Evolutionary conservation across 2,113 vertebrate genomes (phyloP).

Genomic region (Crypturellus undulatus): DNA sequence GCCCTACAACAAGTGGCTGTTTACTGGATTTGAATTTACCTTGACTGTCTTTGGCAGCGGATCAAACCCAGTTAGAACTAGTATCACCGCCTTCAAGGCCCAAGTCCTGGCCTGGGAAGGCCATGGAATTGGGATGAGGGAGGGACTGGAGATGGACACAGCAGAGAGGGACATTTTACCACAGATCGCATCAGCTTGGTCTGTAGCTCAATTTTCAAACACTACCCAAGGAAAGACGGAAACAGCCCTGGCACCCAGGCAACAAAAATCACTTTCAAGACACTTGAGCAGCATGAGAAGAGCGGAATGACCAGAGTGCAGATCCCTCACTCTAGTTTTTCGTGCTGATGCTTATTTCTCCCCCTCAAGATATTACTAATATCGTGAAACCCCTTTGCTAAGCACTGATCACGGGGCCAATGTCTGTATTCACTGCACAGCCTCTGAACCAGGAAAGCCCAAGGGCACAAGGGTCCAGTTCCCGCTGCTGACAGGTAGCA

Average conservation of each 20-base stretch:
- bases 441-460: neutral
- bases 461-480: neutral
- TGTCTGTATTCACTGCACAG: fast-evolving
- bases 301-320: fast-evolving
- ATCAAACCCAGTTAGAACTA: neutral
- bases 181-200: too few species aligned
- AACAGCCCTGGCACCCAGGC: neutral
- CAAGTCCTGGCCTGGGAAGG: neutral
- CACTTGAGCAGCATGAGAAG: fast-evolving
- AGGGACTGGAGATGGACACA: neutral
- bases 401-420: neutral
- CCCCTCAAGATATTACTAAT: neutral
- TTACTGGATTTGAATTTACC: neutral
- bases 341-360: neutral
- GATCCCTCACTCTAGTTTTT: fast-evolving
- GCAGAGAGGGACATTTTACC: neutral
- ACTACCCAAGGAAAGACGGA: neutral
- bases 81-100: neutral
- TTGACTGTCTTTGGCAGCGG: neutral
- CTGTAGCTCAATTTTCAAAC: neutral
- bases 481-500: neutral
- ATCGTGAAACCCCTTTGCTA: neutral
- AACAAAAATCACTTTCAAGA: neutral
- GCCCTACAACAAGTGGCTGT: neutral
- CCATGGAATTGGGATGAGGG: neutral